Evolutionary conservation across 2,888 invertebrate species (phyloP).

Genomic region (Mesorhabditis spiculigera): DNA sequence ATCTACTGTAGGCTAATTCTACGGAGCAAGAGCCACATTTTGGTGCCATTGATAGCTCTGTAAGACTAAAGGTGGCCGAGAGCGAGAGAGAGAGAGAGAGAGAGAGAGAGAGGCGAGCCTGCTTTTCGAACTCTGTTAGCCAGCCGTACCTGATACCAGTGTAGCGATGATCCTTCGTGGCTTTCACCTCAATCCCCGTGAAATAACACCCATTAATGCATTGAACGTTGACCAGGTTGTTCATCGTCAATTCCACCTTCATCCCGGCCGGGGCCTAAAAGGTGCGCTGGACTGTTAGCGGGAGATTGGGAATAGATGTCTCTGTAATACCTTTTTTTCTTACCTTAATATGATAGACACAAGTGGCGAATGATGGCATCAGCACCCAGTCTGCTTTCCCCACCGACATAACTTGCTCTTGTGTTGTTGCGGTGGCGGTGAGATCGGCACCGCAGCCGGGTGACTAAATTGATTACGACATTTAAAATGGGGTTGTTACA

Average conservation of each 20-base stretch:
- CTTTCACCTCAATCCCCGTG: slow-evolving; percentile 47
- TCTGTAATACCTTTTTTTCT: background rate
- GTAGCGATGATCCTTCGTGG: slow-evolving; percentile 26
- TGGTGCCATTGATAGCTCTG: no score
- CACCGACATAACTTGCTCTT: slow-evolving; percentile 15
- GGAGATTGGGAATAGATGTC: no score
- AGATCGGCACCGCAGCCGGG: slow-evolving; percentile 28
- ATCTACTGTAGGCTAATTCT: no score
- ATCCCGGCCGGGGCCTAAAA: slow-evolving; percentile 29
- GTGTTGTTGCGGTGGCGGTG: slow-evolving; percentile 18
- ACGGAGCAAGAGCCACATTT: no score
- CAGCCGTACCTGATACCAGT: slow-evolving; percentile 32
- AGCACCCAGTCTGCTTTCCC: slow-evolving; percentile 8
- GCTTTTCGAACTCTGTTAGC: no score
- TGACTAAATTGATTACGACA: slow-evolving; percentile 17
- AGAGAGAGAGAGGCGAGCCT: no score
- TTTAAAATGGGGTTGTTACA: slow-evolving; percentile 10
- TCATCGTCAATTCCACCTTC: slow-evolving; percentile 34
- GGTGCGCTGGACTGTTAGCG: background rate
- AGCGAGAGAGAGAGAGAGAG: no score
- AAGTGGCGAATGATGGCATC: slow-evolving; percentile 18
- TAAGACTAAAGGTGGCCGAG: no score
- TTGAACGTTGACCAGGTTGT: slow-evolving; percentile 23
- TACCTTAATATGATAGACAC: slow-evolving; percentile 28
- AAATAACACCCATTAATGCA: slow-evolving; percentile 47